A percentile compares a stretch with the other conserved stretches of the same genome.
These are phyloP conservation scores for Tenthredo scrophulariae DNA, from an alignment of 2,888 invertebrate genomes.

Conservation along the genomic window DNA sequence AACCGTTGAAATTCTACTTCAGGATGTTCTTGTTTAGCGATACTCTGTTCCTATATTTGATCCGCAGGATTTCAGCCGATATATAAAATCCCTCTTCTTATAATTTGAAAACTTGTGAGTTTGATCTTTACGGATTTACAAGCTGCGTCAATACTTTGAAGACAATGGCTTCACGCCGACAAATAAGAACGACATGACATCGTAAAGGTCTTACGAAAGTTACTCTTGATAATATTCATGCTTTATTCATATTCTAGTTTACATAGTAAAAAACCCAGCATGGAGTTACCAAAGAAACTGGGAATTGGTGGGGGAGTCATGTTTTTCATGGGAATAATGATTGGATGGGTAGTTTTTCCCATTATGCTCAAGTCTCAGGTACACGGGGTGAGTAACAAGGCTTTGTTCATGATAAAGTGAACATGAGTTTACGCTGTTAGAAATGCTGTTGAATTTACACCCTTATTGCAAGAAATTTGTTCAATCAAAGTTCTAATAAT, in stretches of 20 bases:
- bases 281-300: constrained; percentile 79
- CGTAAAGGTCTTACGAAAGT: not conserved
- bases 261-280: constrained; percentile 57
- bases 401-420: not conserved
- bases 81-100: not conserved
- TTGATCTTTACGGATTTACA: not conserved
- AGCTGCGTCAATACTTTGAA: not conserved
- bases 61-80: not conserved
- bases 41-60: not conserved
- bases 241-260: not conserved
- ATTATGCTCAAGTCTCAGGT: constrained; percentile 84
- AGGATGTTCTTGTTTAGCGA: too few relatives aligned
- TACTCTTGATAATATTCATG: not conserved
- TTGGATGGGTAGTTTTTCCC: constrained; percentile 87
- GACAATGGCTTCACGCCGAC: not conserved
- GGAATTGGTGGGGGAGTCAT: constrained; percentile 80
- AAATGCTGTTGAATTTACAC: not conserved
- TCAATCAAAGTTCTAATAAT: not conserved
- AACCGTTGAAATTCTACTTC: too few relatives aligned
- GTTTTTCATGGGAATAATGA: constrained; percentile 83
- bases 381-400: constrained; percentile 81
- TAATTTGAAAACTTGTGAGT: not conserved
- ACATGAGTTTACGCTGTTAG: not conserved
- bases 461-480: not conserved
- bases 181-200: not conserved